These are phyloP conservation scores for Mellivora capensis DNA, from an alignment of 2,113 vertebrate genomes.

Conservation along the genomic window DNA sequence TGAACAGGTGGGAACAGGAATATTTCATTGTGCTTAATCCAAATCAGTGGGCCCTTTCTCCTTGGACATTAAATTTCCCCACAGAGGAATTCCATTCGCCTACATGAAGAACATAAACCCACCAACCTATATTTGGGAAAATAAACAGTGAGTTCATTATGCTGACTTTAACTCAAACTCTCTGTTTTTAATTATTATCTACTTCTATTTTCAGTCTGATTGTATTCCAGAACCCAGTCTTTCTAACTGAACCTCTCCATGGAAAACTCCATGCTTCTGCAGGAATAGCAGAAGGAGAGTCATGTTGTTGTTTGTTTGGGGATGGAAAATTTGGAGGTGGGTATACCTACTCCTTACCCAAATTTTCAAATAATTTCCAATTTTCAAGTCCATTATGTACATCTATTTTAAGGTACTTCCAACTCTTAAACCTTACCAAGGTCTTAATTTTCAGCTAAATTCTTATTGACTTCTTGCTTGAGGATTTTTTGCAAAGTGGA, in stretches of 20 bases:
- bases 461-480: background rate
- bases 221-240: background rate
- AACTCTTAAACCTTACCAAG: background rate
- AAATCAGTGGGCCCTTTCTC: background rate
- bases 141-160: background rate
- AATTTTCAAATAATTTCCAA: background rate
- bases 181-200: background rate
- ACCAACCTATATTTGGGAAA: background rate
- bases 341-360: background rate
- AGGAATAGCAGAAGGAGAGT: background rate
- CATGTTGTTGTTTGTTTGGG: background rate
- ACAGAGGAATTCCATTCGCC: background rate
- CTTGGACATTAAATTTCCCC: background rate
- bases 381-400: background rate
- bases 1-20: background rate
- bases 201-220: background rate
- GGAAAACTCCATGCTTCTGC: background rate
- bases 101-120: background rate
- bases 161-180: background rate
- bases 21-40: background rate
- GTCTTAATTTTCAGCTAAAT: background rate
- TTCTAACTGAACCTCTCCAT: background rate
- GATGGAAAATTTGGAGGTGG: background rate
- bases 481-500: background rate
- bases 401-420: background rate